Percentiles rank a stretch among this genome's conserved stretches.
phyloP scores from a whole-genome alignment of 2,113 vertebrate species.

The Formicarius rufipectus region DNA sequence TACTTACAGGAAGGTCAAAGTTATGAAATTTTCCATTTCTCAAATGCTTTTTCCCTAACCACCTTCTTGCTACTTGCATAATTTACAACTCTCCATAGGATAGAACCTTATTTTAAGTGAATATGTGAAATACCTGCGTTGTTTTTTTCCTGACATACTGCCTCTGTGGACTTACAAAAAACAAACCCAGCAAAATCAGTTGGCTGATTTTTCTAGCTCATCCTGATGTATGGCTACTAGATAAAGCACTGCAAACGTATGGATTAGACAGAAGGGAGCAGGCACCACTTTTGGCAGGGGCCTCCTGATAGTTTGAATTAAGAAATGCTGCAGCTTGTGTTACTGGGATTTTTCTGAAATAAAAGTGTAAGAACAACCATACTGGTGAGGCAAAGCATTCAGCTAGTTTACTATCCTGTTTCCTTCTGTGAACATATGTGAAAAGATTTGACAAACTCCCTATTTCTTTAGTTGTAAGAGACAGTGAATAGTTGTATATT shows the following conservation, averaged over 20 bases:
- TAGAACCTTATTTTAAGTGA: background rate
- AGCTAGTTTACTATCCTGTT: background rate
- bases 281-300: background rate
- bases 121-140: fast-evolving
- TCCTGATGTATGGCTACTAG: background rate
- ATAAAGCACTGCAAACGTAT: background rate
- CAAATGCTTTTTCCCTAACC: background rate
- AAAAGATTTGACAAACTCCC: background rate
- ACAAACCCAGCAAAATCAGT: background rate
- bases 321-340: background rate
- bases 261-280: background rate
- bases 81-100: background rate
- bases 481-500: background rate
- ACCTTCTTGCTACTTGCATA: background rate
- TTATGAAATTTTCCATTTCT: background rate
- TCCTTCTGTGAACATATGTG: background rate
- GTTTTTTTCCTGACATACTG: background rate
- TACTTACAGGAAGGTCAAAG: background rate
- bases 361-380: background rate
- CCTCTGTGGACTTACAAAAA: background rate
- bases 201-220: background rate
- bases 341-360: background rate
- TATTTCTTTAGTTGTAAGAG: background rate
- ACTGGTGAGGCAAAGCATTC: background rate
- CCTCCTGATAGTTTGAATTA: background rate